phyloP scores from a whole-genome alignment of 2,888 invertebrate genomes.

The Ametastegia equiseti region DNA sequence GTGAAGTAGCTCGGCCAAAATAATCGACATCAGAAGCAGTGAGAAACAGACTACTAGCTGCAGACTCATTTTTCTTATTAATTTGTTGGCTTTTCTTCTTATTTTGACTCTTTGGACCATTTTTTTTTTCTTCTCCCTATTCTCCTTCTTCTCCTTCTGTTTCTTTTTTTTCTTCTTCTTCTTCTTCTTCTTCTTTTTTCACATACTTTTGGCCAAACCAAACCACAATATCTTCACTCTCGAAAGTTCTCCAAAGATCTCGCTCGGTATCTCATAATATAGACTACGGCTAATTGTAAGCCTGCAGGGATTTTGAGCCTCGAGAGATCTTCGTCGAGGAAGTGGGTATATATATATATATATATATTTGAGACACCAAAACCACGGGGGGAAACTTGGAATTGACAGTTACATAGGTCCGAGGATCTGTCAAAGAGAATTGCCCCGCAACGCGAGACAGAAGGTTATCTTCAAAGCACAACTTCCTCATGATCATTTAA shows the following conservation, averaged over 20 bases:
- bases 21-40: conserved; percentile 22
- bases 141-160: neutral
- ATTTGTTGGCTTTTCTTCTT: neutral
- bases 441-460: conserved; percentile 8
- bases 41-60: neutral
- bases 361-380: neutral
- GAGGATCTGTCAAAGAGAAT: conserved; percentile 38
- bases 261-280: neutral
- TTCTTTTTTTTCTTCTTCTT: conserved; percentile 19
- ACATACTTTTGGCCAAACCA: too few species aligned
- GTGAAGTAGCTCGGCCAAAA: conserved; percentile 14
- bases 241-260: conserved; percentile 22
- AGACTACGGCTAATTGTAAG: conserved; percentile 25
- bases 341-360: neutral
- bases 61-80: neutral
- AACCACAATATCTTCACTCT: conserved; percentile 55
- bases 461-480: conserved; percentile 36
- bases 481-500: conserved; percentile 37
- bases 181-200: conserved; percentile 55
- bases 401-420: conserved; percentile 45
- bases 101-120: neutral
- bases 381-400: conserved; percentile 17
- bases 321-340: conserved; percentile 31
- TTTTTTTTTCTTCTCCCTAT: conserved; percentile 4
- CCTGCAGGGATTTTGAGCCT: neutral